phyloP scores from a whole-genome alignment of 2,797 vertebrate genomes.

The Morelia viridis region DNA sequence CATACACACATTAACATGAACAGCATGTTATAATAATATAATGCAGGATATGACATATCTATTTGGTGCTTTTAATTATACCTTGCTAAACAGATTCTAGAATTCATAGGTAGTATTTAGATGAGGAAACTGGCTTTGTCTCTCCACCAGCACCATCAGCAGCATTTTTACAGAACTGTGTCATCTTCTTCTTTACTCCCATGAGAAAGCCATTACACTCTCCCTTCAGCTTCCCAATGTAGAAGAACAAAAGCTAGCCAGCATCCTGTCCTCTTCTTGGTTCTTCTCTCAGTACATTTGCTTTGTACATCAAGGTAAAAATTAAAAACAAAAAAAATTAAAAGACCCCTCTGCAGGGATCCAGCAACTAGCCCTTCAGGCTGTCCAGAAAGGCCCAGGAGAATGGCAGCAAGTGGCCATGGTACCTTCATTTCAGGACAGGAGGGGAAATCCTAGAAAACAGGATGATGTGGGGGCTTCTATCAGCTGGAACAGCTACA shows the following conservation, averaged over 20 bases:
- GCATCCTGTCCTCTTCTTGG: neutral
- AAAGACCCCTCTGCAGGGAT: neutral
- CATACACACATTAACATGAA: neutral
- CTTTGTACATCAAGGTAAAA: neutral
- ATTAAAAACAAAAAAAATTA: no score
- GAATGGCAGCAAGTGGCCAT: neutral
- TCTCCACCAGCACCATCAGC: neutral
- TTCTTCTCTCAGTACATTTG: neutral
- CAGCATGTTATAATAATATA: neutral
- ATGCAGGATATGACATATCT: neutral
- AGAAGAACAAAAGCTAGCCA: neutral
- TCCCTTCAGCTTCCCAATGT: neutral
- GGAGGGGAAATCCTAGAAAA: no score
- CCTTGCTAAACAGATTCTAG: neutral
- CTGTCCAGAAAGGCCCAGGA: neutral
- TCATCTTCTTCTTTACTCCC: neutral
- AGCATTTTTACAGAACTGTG: neutral
- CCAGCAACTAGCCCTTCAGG: neutral
- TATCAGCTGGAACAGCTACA: no score
- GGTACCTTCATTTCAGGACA: no score
- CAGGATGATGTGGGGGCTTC: no score
- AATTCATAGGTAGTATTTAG: neutral
- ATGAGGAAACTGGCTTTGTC: neutral
- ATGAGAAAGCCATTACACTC: neutral
- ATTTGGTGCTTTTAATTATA: neutral